Evolutionary conservation across 1,140 invertebrate genomes (phyloP), one percentile per base, ranked within the genome.

Genomic region (Drosophila jambulina): DNA sequence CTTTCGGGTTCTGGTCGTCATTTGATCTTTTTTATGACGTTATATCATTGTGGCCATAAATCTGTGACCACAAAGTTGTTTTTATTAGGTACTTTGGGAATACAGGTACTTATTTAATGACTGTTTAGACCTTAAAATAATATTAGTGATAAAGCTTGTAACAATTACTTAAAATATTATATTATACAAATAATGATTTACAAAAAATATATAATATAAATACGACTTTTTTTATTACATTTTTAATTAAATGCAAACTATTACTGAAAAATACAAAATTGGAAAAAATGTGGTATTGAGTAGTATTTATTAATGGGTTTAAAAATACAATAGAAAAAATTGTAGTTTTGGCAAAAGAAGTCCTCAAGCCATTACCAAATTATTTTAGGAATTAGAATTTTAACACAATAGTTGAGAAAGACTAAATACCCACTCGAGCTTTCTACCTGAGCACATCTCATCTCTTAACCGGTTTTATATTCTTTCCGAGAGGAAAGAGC

Each of bases 391-490:
- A 40, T 25, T 40, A 32, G 7, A 32, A 59, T 29, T 23, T 21
- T 23, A 38, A 12, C 32, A 40, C 25, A 59, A 57, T 13, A 29
- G 25, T 40, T 64, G 19, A 13, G 7, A 17, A 48, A 65, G n/a
- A 48, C 17, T 45, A 17, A 23, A 43, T 27, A 32, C 10, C 34
- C 43, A 40, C 29, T 36, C 23, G 13, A 57, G 63, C 40, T 69
- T 71, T 27, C 32, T 57, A 69, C 34, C 64, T 42, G 43, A 49
- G 23, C 13, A 10, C 56, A 43, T 72, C 53, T 29, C 62, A 65
- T 59, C 38, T 27, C 23, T n/a, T 27, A 51, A 72, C 69, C 69
- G 67, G 69, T 65, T 65, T 65, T 25, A 6, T 32, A 12, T 46
- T 45, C 58, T 40, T 40, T 21, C 8, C 2, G 4, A 2, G 2